phyloP scores from a whole-genome alignment of 2,888 invertebrate genomes.

The Cephus spinipes region DNA sequence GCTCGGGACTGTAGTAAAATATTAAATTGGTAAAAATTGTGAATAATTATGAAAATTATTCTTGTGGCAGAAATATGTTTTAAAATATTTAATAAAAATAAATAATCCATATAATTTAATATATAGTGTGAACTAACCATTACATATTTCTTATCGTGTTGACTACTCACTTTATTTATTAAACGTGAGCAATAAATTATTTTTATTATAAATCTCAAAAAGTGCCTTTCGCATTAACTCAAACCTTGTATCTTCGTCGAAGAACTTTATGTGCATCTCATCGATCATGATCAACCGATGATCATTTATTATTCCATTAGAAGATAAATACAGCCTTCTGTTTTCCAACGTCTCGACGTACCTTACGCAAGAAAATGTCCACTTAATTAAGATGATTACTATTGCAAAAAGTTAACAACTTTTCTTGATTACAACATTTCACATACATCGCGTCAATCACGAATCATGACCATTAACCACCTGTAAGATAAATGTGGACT shows the following conservation, averaged over 20 bases:
- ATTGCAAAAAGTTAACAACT: neutral
- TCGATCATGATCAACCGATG: neutral
- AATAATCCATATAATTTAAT: too few relatives aligned
- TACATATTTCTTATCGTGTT: too few relatives aligned
- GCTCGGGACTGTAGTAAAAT: neutral
- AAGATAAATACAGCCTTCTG: neutral
- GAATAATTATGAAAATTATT: neutral
- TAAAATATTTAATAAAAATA: neutral
- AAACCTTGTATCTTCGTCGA: neutral
- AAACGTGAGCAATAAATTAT: neutral
- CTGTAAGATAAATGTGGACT: neutral
- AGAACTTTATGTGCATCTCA: neutral
- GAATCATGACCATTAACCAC: neutral
- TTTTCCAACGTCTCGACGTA: neutral
- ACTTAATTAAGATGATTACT: neutral
- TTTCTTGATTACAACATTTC: neutral
- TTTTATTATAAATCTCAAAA: neutral
- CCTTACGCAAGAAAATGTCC: neutral
- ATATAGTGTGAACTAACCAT: too few relatives aligned
- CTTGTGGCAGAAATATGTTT: neutral
- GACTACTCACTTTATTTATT: neutral
- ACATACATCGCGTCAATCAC: neutral
- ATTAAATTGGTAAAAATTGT: neutral
- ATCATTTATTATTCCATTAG: neutral
- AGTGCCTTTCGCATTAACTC: neutral